Conservation (phyloP, 2,888 invertebrate species). For the Meganola albula region DNA sequence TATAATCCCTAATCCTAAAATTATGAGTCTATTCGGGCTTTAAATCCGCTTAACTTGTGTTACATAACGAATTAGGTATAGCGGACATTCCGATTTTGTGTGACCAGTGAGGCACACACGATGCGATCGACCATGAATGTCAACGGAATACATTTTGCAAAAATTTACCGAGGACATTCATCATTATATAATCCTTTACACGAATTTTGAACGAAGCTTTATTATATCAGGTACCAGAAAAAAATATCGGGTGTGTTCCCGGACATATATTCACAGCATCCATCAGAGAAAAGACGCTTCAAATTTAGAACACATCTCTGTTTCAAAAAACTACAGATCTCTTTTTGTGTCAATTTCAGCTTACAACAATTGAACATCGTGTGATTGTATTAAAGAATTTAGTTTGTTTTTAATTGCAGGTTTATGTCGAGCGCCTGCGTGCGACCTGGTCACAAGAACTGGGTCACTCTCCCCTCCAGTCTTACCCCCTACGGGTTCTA, state of each 20-base stretch:
- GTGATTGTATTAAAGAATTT: no score
- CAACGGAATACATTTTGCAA: slow-evolving; percentile 27
- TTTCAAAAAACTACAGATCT: no score
- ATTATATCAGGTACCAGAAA: no score
- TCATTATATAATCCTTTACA: slow-evolving; percentile 12
- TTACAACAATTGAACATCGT: no score
- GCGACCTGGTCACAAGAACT: slow-evolving; percentile 60
- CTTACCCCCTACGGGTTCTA: slow-evolving; percentile 18
- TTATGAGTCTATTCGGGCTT: no score
- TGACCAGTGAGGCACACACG: slow-evolving; percentile 24
- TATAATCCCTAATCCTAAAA: no score
- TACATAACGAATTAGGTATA: slow-evolving; percentile 33
- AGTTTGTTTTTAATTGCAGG: slow-evolving; percentile 35
- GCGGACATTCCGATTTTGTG: slow-evolving; percentile 38
- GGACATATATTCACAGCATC: no score
- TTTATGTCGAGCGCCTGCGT: slow-evolving; percentile 40
- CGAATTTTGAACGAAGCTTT: slow-evolving; percentile 6
- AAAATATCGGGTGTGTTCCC: no score
- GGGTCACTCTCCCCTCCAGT: slow-evolving; percentile 42
- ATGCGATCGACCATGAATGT: slow-evolving; percentile 43
- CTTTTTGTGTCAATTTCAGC: slow-evolving; percentile 6
- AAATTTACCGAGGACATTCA: slow-evolving; percentile 21
- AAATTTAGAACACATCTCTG: no score
- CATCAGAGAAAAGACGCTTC: no score
- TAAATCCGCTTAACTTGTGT: slow-evolving; percentile 5